A percentile compares a stretch with the other conserved stretches of the same genome.
These are phyloP conservation scores for Tinamus major DNA, from an alignment of 2,797 vertebrate species.

Conservation along the genomic window DNA sequence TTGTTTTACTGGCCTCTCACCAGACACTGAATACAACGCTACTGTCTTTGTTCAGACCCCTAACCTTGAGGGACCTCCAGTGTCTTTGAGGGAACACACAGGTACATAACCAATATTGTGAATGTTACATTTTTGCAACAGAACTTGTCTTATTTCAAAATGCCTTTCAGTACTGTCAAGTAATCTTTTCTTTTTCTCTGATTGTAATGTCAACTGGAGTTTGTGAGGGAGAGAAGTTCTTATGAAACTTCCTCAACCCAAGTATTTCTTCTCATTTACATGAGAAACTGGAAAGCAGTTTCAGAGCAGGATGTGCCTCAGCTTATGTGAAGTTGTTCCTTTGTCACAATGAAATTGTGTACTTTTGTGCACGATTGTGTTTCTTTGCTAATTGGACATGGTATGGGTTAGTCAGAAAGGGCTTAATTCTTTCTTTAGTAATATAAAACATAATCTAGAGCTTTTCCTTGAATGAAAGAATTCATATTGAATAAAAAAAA, in stretches of 20 bases:
- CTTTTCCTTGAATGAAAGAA: background rate
- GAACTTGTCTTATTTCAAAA: background rate
- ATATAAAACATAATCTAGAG: background rate
- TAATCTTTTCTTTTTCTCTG: background rate
- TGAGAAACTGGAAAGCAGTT: background rate
- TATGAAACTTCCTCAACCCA: background rate
- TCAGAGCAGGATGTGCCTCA: background rate
- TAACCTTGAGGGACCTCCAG: constrained; percentile 93
- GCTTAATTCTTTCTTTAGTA: background rate
- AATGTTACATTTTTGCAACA: background rate
- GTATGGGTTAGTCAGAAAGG: background rate
- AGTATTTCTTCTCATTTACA: background rate
- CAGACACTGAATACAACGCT: constrained; percentile 88
- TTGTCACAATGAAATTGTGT: background rate
- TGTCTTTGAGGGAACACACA: constrained; percentile 87
- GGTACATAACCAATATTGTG: constrained; percentile 77
- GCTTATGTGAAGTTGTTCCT: background rate
- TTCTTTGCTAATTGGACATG: background rate
- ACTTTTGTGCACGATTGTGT: background rate
- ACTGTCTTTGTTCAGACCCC: constrained; percentile 94
- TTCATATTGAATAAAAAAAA: background rate
- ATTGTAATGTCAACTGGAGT: background rate
- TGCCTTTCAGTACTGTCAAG: background rate
- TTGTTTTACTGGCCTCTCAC: constrained; percentile 92
- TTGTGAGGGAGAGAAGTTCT: background rate